These are phyloP conservation scores for Plusia festucae DNA, from an alignment of 2,888 invertebrate genomes.

Conservation along the genomic window DNA sequence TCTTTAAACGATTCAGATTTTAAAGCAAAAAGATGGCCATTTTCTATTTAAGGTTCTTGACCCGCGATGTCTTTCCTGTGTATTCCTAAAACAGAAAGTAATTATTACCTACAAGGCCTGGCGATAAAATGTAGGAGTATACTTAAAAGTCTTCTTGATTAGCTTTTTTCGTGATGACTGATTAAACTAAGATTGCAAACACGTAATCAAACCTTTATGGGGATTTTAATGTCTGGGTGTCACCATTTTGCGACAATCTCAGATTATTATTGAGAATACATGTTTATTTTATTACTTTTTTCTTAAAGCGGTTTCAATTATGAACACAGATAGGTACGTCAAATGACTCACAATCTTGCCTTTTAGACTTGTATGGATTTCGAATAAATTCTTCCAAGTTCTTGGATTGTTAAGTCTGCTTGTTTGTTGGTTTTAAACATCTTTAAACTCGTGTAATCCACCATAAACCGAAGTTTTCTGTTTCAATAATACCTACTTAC, in stretches of 20 bases:
- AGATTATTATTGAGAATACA: conserved; percentile 5
- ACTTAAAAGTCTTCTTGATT: conserved; percentile 38
- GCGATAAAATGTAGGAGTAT: conserved; percentile 24
- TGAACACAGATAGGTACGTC: background rate
- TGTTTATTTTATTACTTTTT: conserved; percentile 7
- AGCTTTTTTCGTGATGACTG: conserved; percentile 46
- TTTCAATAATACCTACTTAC: too few species aligned
- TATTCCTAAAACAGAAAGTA: conserved; percentile 36
- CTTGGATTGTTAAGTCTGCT: too few species aligned
- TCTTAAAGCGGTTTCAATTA: background rate
- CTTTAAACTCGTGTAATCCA: too few species aligned
- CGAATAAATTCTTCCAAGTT: too few species aligned
- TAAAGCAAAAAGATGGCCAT: conserved; percentile 18
- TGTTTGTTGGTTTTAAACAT: too few species aligned
- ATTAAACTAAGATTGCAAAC: conserved; percentile 47
- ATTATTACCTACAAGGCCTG: conserved; percentile 35
- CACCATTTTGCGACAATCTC: conserved; percentile 47
- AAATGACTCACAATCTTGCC: background rate
- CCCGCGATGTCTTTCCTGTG: conserved; percentile 32
- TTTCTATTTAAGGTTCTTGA: conserved; percentile 49
- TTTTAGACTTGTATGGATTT: background rate
- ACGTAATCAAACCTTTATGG: conserved; percentile 46
- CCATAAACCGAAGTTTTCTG: too few species aligned
- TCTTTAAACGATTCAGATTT: conserved; percentile 20
- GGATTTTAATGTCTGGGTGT: conserved; percentile 35